phyloP scores from a whole-genome alignment of 2,888 invertebrate species.

The Trissoscelio sp. region DNA sequence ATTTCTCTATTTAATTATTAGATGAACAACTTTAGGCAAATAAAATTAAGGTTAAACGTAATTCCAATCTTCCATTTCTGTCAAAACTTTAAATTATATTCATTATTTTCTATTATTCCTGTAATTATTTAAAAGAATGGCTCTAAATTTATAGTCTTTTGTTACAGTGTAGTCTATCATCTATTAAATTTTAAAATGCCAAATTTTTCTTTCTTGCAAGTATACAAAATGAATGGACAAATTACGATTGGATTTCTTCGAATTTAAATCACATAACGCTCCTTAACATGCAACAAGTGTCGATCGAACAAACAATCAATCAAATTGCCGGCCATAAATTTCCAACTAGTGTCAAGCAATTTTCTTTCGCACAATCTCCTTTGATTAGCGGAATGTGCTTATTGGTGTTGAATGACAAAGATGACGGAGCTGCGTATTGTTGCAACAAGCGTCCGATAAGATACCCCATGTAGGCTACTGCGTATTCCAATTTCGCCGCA shows the following conservation, averaged over 20 bases:
- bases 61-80: too few relatives aligned
- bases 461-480: conserved; percentile 56
- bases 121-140: too few relatives aligned
- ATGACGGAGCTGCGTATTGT: conserved; percentile 29
- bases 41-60: too few relatives aligned
- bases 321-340: conserved; percentile 9
- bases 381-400: conserved; percentile 3
- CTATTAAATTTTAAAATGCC: too few relatives aligned
- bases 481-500: conserved; percentile 51
- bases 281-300: conserved; percentile 20
- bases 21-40: too few relatives aligned
- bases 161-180: too few relatives aligned
- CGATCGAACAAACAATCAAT: conserved; percentile 28
- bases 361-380: neutral
- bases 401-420: conserved; percentile 30
- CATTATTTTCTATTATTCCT: too few relatives aligned
- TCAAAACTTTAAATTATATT: too few relatives aligned
- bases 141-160: too few relatives aligned
- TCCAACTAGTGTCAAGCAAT: neutral
- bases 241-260: too few relatives aligned
- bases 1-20: too few relatives aligned
- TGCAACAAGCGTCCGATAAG: conserved; percentile 38
- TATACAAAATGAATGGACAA: conserved; percentile 9
- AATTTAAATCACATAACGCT: neutral
- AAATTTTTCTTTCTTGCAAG: neutral